Conservation (phyloP, 1,140 invertebrate genomes). For the Calephelis nemesis region DNA sequence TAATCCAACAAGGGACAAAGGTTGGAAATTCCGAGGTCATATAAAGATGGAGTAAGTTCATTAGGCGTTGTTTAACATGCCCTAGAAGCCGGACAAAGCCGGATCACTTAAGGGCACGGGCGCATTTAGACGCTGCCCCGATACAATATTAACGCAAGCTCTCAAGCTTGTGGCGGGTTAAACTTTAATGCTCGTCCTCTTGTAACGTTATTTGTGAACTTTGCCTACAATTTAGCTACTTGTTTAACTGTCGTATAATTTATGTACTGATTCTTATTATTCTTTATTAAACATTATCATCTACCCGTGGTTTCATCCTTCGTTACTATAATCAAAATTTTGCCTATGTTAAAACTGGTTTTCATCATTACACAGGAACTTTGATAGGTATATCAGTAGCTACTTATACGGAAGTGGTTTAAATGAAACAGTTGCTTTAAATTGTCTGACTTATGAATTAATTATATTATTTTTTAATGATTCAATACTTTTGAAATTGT, state of each 20-base stretch:
- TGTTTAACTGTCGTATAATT: not conserved
- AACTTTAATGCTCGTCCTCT: constrained; percentile 7
- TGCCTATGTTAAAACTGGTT: too few relatives aligned
- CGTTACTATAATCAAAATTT: too few relatives aligned
- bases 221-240: constrained; percentile 1
- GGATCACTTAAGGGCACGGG: constrained; percentile 12
- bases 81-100: constrained; percentile 9
- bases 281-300: too few relatives aligned
- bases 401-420: too few relatives aligned
- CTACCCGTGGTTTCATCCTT: too few relatives aligned
- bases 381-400: too few relatives aligned
- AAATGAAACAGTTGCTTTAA: too few relatives aligned
- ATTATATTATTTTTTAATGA: too few relatives aligned
- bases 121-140: constrained; percentile 1
- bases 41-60: constrained; percentile 10
- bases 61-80: not conserved
- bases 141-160: constrained; percentile 5
- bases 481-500: too few relatives aligned
- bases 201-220: not conserved
- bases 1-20: not conserved
- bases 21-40: constrained; percentile 6
- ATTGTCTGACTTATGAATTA: too few relatives aligned
- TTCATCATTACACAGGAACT: too few relatives aligned
- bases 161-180: constrained; percentile 6
- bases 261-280: not conserved